phyloP scores from a whole-genome alignment of 2,113 vertebrate species.

The Solea solea region DNA sequence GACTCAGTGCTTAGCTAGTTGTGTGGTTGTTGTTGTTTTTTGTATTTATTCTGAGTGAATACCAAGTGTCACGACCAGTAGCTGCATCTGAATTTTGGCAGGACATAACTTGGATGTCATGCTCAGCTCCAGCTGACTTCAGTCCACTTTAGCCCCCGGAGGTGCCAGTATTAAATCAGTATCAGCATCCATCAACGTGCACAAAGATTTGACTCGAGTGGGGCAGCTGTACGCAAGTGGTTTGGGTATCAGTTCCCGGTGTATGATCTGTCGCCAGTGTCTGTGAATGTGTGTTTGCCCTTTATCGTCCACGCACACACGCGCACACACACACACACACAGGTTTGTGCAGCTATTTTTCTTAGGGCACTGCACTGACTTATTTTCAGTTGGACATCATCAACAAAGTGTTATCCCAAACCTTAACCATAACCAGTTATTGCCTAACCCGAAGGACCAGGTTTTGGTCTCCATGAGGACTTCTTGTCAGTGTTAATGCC shows the following conservation, averaged over 20 bases:
- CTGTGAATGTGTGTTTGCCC: constrained; percentile 21
- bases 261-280: constrained; percentile 31
- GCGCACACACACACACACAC: too few species aligned
- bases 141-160: constrained; percentile 25
- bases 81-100: constrained; percentile 26
- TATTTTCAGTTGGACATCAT: too few species aligned
- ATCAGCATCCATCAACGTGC: constrained; percentile 31
- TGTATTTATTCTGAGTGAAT: not conserved
- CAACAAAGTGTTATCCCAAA: too few species aligned
- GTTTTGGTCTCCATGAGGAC: too few species aligned
- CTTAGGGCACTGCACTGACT: too few species aligned
- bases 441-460: too few species aligned
- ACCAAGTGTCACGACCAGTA: constrained; percentile 8
- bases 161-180: constrained; percentile 44
- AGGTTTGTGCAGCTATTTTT: too few species aligned
- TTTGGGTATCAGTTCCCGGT: constrained; percentile 53
- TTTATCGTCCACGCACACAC: constrained; percentile 25
- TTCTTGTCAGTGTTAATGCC: too few species aligned
- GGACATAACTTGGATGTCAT: constrained; percentile 24
- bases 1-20: too few species aligned
- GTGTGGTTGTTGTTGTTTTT: not conserved
- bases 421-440: too few species aligned
- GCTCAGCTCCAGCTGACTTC: constrained; percentile 39
- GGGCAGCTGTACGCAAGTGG: constrained; percentile 42
- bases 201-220: constrained; percentile 50